Percentiles rank a stretch among this genome's conserved stretches.
These are phyloP conservation scores for Nicator chloris DNA, from an alignment of 2,113 vertebrate species.

Conservation along the genomic window DNA sequence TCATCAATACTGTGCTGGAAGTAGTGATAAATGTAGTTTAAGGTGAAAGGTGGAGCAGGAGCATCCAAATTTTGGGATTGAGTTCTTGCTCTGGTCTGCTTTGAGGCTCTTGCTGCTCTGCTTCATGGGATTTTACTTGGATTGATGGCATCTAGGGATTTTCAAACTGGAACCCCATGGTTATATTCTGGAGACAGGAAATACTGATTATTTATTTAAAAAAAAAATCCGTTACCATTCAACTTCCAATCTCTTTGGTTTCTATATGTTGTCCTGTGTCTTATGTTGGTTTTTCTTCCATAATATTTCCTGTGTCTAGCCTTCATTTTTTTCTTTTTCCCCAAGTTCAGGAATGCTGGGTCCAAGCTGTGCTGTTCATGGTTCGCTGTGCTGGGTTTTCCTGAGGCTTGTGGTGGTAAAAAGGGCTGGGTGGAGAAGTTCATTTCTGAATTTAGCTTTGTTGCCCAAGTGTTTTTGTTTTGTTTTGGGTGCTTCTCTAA, in stretches of 20 bases:
- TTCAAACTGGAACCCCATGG: not conserved
- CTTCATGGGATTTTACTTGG: not conserved
- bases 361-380: not conserved
- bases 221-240: not conserved
- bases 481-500: not conserved
- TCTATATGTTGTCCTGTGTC: not conserved
- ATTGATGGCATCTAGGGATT: not conserved
- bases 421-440: not conserved
- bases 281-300: not conserved
- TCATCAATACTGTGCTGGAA: not conserved
- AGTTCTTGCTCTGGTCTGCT: not conserved
- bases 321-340: not conserved
- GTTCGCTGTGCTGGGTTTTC: not conserved
- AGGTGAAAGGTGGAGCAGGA: not conserved
- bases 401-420: not conserved
- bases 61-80: not conserved
- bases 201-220: not conserved
- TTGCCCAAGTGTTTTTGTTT: not conserved
- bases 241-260: not conserved
- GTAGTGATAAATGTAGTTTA: not conserved
- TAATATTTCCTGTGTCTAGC: not conserved
- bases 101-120: not conserved
- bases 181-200: not conserved
- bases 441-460: not conserved
- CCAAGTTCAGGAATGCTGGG: accelerated